phyloP scores from a whole-genome alignment of 2,113 vertebrate species.

The Sylvia atricapilla region DNA sequence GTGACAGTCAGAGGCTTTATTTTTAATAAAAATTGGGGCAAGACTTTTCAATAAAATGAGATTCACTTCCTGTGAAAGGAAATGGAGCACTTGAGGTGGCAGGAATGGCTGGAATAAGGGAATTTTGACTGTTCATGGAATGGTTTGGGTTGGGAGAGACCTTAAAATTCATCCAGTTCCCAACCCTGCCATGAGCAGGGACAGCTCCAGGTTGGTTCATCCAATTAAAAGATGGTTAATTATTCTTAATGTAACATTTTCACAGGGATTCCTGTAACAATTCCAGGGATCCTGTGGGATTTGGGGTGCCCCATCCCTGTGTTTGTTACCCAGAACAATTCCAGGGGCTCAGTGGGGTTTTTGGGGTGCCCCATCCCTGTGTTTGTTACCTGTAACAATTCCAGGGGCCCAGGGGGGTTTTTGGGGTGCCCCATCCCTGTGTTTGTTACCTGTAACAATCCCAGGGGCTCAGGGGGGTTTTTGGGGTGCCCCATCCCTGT shows the following conservation, averaged over 20 bases:
- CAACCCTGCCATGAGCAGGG: not conserved
- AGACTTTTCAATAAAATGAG: fast-evolving
- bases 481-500: too few species aligned
- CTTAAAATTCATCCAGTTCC: not conserved
- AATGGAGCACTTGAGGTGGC: not conserved
- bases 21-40: not conserved
- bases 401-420: too few species aligned
- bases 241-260: not conserved
- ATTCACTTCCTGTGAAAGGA: not conserved
- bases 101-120: not conserved
- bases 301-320: too few species aligned
- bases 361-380: too few species aligned
- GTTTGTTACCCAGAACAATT: too few species aligned
- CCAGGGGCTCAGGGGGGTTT: too few species aligned
- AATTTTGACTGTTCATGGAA: not conserved
- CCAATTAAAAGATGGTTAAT: fast-evolving
- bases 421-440: too few species aligned
- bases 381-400: too few species aligned
- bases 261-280: too few species aligned
- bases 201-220: not conserved
- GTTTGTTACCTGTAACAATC: too few species aligned
- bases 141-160: not conserved
- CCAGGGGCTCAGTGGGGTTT: too few species aligned
- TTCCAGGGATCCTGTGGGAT: too few species aligned
- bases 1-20: not conserved